phyloP scores from a whole-genome alignment of 1,140 invertebrate genomes.

The Pseudachorutes palmiensis region DNA sequence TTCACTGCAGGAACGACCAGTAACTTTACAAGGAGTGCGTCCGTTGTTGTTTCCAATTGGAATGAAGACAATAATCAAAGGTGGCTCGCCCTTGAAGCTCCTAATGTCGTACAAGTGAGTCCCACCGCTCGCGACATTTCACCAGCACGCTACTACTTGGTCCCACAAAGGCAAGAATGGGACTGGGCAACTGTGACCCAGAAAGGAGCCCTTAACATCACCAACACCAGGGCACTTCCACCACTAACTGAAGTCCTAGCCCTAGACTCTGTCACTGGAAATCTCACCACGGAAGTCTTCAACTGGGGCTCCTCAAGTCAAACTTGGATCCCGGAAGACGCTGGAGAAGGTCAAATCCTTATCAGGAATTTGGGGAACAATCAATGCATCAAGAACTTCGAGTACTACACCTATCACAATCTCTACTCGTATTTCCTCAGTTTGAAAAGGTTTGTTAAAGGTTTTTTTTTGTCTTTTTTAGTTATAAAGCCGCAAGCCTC shows the following conservation, averaged over 20 bases:
- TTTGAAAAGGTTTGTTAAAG: neutral
- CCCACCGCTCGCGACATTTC: neutral
- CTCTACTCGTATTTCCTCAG: slow-evolving; percentile 4
- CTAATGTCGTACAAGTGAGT: neutral
- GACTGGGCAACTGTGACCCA: slow-evolving; percentile 15
- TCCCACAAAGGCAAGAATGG: slow-evolving; percentile 24
- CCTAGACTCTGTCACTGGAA: slow-evolving; percentile 19
- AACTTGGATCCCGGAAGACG: slow-evolving; percentile 25
- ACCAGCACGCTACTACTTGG: slow-evolving; percentile 18
- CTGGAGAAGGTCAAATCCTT: slow-evolving; percentile 22
- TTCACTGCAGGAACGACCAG: slow-evolving; percentile 18
- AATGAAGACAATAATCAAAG: slow-evolving; percentile 16
- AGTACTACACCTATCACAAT: slow-evolving; percentile 22
- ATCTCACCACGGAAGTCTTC: slow-evolving; percentile 26
- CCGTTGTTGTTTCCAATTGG: slow-evolving; percentile 13
- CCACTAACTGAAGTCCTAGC: slow-evolving; percentile 19
- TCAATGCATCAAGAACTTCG: slow-evolving; percentile 34
- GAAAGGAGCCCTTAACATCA: slow-evolving; percentile 10
- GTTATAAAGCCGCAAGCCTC: slow-evolving; percentile 17
- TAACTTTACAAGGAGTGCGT: neutral
- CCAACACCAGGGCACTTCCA: slow-evolving; percentile 4
- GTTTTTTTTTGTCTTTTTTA: slow-evolving; percentile 13
- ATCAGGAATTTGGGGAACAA: slow-evolving; percentile 32
- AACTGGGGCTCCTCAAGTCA: slow-evolving; percentile 22
- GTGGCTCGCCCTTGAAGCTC: slow-evolving; percentile 23